These are phyloP conservation scores for Piezodorus guildinii DNA, from an alignment of 1,140 invertebrate genomes.

Conservation along the genomic window DNA sequence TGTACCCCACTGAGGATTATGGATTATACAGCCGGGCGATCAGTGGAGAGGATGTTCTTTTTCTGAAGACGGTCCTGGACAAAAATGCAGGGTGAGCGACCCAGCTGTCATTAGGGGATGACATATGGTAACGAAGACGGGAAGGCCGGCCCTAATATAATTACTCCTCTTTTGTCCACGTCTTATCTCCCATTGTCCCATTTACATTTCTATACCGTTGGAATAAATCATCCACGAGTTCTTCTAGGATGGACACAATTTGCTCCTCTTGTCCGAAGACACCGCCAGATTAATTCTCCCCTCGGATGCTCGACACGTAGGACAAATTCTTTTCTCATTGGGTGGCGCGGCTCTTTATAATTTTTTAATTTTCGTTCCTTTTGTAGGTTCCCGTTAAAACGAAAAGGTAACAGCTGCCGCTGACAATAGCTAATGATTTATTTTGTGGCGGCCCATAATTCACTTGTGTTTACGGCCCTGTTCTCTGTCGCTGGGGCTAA, in stretches of 20 bases:
- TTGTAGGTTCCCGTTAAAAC: no score
- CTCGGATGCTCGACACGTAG: not conserved
- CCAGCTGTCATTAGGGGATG: constrained; percentile 9
- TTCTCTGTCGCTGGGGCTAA: no score
- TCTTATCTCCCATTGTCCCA: constrained; percentile 1
- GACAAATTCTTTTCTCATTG: constrained; percentile 12
- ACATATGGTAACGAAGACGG: constrained; percentile 13
- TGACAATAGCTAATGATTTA: no score
- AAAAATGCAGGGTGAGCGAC: constrained; percentile 11
- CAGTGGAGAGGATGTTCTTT: no score
- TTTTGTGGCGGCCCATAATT: no score
- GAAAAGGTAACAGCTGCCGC: no score
- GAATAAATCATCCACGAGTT: not conserved
- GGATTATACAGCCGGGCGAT: no score
- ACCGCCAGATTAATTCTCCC: not conserved
- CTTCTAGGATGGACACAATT: not conserved
- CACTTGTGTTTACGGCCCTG: no score
- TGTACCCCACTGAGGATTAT: no score
- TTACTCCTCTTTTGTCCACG: constrained; percentile 13
- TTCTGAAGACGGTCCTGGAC: no score
- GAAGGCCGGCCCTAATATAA: constrained; percentile 8
- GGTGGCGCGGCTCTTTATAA: constrained; percentile 2
- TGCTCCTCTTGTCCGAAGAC: constrained; percentile 10
- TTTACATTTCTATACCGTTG: not conserved
- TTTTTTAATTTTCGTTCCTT: no score